Evolutionary conservation across 2,888 invertebrate species (phyloP).

Genomic region (Nephrotoma guestfalica): DNA sequence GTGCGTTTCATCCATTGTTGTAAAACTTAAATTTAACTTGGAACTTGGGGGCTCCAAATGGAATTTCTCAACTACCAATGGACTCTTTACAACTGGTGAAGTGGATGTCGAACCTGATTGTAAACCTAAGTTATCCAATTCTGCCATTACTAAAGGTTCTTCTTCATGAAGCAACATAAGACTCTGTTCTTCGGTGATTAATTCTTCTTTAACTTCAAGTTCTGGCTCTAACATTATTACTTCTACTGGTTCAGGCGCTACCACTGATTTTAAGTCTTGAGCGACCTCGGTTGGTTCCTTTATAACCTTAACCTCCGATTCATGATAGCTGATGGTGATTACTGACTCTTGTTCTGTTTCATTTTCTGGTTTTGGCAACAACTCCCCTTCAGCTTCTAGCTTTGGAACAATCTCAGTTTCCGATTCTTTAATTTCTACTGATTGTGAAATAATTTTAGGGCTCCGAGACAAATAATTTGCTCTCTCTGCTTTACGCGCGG

Average conservation of each 20-base stretch:
- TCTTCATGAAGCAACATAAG: neutral
- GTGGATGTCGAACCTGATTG: neutral
- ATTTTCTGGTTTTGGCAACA: neutral
- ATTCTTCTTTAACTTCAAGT: neutral
- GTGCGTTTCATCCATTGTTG: neutral
- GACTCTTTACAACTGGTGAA: neutral
- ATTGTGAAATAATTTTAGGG: neutral
- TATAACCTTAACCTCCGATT: neutral
- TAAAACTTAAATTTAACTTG: neutral
- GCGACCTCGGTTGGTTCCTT: neutral
- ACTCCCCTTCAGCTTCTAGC: neutral
- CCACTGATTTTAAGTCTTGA: neutral
- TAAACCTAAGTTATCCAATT: neutral
- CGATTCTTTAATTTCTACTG: neutral
- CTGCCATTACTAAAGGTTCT: neutral
- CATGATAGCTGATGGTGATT: neutral
- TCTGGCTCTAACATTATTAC: neutral
- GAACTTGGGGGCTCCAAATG: neutral
- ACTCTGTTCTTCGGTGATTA: neutral
- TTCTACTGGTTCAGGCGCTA: neutral
- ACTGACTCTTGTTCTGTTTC: neutral
- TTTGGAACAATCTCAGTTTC: neutral
- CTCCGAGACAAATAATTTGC: neutral
- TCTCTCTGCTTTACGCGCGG: slow-evolving; percentile 20
- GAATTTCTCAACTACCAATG: neutral